Conservation (phyloP, 2,113 vertebrate species). For the Catharus fuscescens region DNA sequence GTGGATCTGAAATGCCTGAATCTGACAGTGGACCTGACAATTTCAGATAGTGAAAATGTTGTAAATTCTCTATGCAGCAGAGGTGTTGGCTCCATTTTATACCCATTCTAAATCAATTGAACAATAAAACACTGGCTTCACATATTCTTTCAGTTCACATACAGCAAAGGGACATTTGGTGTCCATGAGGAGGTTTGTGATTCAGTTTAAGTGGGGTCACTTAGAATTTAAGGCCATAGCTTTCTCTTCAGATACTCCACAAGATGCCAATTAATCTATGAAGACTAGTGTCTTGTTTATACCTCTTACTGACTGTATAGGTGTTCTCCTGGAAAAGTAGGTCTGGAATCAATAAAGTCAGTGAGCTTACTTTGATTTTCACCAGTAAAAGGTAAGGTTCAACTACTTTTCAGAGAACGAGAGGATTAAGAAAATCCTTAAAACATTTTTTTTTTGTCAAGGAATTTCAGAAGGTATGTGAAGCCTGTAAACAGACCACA, state of each 20-base stretch:
- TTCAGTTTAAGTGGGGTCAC: background rate
- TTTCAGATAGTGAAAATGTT: background rate
- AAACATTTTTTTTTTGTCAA: background rate
- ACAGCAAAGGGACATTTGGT: background rate
- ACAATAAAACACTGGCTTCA: background rate
- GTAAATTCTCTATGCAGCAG: background rate
- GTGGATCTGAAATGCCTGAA: background rate
- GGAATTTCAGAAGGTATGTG: background rate
- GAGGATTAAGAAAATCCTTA: background rate
- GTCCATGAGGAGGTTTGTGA: background rate
- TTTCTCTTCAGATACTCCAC: background rate
- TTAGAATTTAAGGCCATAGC: background rate
- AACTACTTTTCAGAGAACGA: background rate
- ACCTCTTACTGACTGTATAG: background rate
- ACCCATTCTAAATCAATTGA: background rate
- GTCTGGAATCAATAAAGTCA: background rate
- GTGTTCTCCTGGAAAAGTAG: background rate
- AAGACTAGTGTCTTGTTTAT: background rate
- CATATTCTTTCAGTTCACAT: background rate
- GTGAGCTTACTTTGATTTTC: background rate
- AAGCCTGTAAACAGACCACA: background rate
- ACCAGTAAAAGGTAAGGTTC: background rate
- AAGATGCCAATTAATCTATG: background rate
- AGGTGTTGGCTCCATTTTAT: background rate
- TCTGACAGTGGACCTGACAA: background rate